Base-by-base conservation (phyloP, 2,888 invertebrate genomes). In the Glyphotaelius pellucidus region DNA sequence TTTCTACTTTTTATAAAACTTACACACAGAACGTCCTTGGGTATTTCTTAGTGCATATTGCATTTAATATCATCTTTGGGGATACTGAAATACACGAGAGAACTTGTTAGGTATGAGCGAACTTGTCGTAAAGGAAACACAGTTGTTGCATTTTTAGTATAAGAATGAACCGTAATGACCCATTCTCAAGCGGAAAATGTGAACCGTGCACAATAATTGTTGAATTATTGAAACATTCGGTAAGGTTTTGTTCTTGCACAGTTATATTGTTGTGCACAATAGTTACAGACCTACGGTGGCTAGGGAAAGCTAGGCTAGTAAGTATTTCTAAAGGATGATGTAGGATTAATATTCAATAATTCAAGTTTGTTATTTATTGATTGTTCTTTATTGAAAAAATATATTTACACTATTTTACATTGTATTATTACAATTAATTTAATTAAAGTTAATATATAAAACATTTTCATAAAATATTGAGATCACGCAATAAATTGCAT, bases 401-500 rank as follows among this genome's bases (percentile, higher is more conserved):
- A 90, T 80, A 90, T 90, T 15, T 90, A 90, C 89, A 89, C 42
- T 89, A 15, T 79, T 81, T 81, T 81, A 88, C 88, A 88, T 80
- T 52, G 19, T 81, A 35, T 80, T 87, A 47, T 88, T 52, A 91
- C 42, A 83, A 67, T 67, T 67, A 67, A 67, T 67, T 67, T 19
- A 67, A 15, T 67, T 67, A 67, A 67, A 15, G 52, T 88, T 32
- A 89, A 19, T 81, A 91, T 91, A 89, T 90, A 90, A 92, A 93
- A 92, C 38, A 90, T 81, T 90, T 90, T 87, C 79, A 90, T 91
- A 92, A 85, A 92, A 91, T 92, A 93, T 84, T 93, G 93, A 93
- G 93, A 93, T 93, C 93, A 93, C 89, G 92, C 91, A 92, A 67
- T 87, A 87, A 90, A 90, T 88, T 89, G 91, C 92, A 91, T 91